These are phyloP conservation scores for Acropternis orthonyx DNA, from an alignment of 2,797 vertebrate genomes.

Conservation along the genomic window DNA sequence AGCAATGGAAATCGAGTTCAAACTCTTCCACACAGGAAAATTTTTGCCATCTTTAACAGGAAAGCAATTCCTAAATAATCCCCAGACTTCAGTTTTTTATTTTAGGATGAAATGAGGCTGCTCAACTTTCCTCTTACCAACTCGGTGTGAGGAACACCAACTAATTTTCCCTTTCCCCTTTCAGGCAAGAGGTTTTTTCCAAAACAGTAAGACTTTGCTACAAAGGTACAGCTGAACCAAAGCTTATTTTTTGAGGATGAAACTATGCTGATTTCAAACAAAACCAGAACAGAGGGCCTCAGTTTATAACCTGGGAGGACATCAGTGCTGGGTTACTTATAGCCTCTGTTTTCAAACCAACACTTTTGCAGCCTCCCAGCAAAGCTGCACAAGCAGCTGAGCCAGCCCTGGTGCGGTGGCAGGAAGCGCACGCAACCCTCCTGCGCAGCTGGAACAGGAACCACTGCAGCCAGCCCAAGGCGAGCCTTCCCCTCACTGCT, in stretches of 20 bases:
- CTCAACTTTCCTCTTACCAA: not conserved
- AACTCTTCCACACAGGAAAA: not conserved
- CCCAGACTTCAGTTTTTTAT: not conserved
- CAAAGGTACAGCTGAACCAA: not conserved
- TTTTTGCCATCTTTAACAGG: not conserved
- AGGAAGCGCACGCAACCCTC: not conserved
- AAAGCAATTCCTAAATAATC: not conserved
- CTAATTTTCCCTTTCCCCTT: not conserved
- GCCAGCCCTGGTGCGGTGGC: not conserved
- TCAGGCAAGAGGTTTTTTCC: not conserved
- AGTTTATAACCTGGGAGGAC: not conserved
- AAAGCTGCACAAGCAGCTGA: not conserved
- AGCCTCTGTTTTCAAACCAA: not conserved
- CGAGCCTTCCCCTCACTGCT: not conserved
- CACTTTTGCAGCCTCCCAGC: not conserved
- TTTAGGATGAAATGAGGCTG: not conserved
- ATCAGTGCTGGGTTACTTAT: not conserved
- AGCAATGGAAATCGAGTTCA: not conserved
- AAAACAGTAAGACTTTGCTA: not conserved
- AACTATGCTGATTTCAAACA: not conserved
- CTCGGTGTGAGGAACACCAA: not conserved
- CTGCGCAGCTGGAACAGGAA: conserved; percentile 13
- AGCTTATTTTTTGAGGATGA: not conserved
- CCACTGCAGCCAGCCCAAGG: not conserved
- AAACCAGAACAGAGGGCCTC: not conserved